Percentiles rank a stretch among this genome's conserved stretches.
Evolutionary conservation across 1,140 invertebrate genomes (phyloP).

Genomic region (Batillaria attramentaria): DNA sequence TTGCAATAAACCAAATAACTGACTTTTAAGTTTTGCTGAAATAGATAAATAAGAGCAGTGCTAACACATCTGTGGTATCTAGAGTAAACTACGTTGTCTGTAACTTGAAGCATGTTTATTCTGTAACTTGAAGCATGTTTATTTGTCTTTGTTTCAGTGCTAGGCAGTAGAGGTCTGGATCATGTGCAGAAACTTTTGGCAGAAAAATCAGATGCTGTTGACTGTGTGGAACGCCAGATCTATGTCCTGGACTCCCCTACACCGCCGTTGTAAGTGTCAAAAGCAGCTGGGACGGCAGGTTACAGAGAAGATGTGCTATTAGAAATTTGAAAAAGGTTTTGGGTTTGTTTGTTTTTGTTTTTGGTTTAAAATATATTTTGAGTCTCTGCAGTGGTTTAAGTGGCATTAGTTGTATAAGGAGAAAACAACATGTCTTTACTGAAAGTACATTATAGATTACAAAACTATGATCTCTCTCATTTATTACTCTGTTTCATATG

Average conservation of each 20-base stretch:
- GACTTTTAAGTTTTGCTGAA: no score
- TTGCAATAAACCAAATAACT: no score
- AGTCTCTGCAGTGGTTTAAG: not conserved
- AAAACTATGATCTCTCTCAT: no score
- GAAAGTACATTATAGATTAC: no score
- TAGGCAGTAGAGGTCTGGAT: no score
- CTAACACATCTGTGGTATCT: no score
- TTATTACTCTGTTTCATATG: no score
- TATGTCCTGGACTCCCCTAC: slow-evolving; percentile 3
- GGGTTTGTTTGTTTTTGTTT: not conserved
- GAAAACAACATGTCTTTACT: no score
- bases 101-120: not conserved
- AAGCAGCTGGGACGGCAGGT: not conserved
- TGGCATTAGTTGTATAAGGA: not conserved
- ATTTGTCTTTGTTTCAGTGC: no score
- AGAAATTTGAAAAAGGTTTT: not conserved
- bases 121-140: no score
- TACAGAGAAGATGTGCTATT: not conserved
- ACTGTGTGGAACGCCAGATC: slow-evolving; percentile 18
- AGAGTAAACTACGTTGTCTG: no score
- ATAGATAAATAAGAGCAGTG: no score
- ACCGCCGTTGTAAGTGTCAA: not conserved
- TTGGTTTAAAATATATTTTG: not conserved
- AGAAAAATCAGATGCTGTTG: not conserved
- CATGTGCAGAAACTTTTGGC: not conserved